These are phyloP conservation scores for Tribolium castaneum DNA, from an alignment of 1,140 invertebrate species.

Conservation along the genomic window DNA sequence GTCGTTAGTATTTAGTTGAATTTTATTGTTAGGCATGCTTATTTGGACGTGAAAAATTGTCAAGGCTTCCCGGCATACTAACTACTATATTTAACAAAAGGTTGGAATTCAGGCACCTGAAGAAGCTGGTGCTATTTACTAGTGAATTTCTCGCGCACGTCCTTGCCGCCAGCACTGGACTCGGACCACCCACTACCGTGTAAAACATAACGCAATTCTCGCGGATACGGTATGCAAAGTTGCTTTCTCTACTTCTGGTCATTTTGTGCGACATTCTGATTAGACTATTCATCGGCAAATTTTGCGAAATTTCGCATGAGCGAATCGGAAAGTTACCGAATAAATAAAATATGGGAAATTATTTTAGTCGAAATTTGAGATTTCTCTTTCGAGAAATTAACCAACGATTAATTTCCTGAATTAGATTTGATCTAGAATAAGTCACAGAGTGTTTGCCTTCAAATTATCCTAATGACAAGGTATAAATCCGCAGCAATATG, in stretches of 20 bases:
- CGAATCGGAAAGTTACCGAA: background rate
- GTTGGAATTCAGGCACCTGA: background rate
- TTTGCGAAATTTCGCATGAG: background rate
- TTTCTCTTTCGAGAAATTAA: no score
- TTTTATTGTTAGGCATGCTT: no score
- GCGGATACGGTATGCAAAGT: background rate
- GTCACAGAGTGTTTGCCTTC: no score
- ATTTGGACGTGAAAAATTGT: no score
- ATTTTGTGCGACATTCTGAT: background rate
- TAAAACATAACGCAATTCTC: conserved; percentile 25
- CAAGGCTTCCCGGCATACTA: background rate
- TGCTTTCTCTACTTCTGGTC: background rate
- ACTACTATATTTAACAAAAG: background rate
- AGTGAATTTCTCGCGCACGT: conserved; percentile 10
- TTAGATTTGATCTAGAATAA: no score
- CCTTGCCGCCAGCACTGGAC: conserved; percentile 13
- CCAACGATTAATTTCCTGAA: no score
- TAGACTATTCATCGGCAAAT: background rate
- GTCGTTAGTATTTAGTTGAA: no score
- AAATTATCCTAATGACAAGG: no score
- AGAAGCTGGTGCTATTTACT: background rate
- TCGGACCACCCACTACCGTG: conserved; percentile 17
- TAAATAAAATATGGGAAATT: no score
- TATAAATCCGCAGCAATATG: no score
- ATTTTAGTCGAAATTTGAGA: no score